phyloP scores from a whole-genome alignment of 2,888 invertebrate species.

The Xestia sexstrigata region DNA sequence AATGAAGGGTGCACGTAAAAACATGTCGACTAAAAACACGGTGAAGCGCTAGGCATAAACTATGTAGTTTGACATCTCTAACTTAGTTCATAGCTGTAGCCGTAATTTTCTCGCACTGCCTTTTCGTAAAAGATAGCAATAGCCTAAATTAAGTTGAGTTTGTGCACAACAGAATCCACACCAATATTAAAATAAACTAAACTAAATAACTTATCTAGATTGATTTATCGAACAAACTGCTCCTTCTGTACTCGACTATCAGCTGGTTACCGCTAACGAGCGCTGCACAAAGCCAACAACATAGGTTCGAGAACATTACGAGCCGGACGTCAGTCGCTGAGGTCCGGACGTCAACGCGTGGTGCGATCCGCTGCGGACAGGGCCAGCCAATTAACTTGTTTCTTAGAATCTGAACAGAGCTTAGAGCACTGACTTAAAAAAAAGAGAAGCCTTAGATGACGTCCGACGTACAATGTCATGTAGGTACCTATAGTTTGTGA shows the following conservation, averaged over 20 bases:
- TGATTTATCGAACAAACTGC: not conserved
- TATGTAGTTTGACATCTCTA: too few species aligned
- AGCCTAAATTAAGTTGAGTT: too few species aligned
- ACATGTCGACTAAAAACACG: too few species aligned
- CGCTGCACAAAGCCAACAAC: constrained; percentile 40
- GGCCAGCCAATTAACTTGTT: not conserved
- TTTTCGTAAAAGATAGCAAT: too few species aligned
- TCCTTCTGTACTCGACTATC: not conserved
- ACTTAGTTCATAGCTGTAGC: too few species aligned
- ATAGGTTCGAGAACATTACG: constrained; percentile 35
- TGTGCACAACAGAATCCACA: too few species aligned
- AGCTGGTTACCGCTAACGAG: constrained; percentile 49
- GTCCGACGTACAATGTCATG: not conserved
- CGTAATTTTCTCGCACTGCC: too few species aligned
- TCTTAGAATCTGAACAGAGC: not conserved
- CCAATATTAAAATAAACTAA: too few species aligned
- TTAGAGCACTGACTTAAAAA: not conserved
- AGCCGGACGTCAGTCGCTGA: constrained; percentile 21
- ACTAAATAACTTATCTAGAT: not conserved
- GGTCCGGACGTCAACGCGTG: constrained; percentile 9
- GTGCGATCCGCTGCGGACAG: not conserved
- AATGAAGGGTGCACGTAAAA: too few species aligned
- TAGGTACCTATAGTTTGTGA: not conserved
- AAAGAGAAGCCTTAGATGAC: not conserved
- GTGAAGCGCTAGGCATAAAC: too few species aligned